phyloP scores from a whole-genome alignment of 2,113 vertebrate genomes.

The Bujurquina vittata region DNA sequence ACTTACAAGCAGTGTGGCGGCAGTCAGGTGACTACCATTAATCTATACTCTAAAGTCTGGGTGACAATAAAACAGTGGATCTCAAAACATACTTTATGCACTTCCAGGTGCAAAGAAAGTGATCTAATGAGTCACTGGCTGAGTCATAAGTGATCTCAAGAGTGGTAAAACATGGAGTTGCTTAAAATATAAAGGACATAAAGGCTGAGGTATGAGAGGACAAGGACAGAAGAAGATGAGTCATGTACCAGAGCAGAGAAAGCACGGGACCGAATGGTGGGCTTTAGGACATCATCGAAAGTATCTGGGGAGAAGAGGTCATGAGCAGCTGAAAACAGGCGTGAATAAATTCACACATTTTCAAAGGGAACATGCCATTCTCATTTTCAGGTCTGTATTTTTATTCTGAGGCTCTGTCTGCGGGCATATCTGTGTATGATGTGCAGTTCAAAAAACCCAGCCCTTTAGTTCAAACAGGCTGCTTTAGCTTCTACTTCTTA shows the following conservation, averaged over 20 bases:
- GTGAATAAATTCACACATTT: conserved; percentile 3
- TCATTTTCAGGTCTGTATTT: background rate
- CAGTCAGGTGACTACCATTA: conserved; percentile 25
- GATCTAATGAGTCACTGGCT: background rate
- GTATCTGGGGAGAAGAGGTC: background rate
- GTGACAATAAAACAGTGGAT: background rate
- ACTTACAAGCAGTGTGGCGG: background rate
- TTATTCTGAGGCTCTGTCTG: background rate
- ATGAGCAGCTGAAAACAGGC: background rate
- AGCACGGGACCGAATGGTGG: background rate
- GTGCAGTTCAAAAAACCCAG: background rate
- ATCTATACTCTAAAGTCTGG: conserved; percentile 13
- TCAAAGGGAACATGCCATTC: background rate
- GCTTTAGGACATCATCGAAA: background rate
- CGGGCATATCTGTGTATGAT: background rate
- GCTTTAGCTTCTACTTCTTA: background rate
- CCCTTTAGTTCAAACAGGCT: background rate
- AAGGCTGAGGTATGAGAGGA: background rate
- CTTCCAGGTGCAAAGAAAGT: background rate
- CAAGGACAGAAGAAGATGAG: conserved; percentile 20
- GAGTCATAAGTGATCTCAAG: background rate
- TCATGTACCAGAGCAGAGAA: background rate
- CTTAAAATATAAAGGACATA: conserved; percentile 11
- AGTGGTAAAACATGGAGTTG: background rate
- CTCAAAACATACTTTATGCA: background rate